phyloP scores from a whole-genome alignment of 2,888 invertebrate species.

The Polydrusus tereticollis region DNA sequence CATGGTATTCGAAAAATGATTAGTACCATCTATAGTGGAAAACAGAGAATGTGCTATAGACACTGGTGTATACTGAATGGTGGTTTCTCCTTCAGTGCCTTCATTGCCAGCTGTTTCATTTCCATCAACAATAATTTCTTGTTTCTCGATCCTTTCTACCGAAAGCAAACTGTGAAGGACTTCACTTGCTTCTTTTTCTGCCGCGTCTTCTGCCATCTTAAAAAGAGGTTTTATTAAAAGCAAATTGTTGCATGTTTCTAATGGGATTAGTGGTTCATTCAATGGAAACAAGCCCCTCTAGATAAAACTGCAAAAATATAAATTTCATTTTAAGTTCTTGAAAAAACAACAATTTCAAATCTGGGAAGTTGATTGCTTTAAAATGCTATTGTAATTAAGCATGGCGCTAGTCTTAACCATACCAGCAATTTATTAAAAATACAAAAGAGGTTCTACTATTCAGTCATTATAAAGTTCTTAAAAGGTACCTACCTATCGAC shows the following conservation, averaged over 20 bases:
- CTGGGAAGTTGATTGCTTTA: no score
- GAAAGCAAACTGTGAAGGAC: conserved; percentile 77
- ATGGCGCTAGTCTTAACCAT: no score
- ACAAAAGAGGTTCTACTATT: no score
- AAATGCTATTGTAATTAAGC: no score
- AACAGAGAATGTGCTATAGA: conserved; percentile 66
- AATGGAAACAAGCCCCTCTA: no score
- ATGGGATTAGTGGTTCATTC: no score
- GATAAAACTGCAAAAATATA: no score
- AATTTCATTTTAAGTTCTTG: no score
- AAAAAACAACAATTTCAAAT: no score
- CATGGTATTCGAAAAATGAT: conserved; percentile 64
- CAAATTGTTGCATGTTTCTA: background rate
- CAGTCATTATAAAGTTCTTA: no score
- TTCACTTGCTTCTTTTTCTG: conserved; percentile 80
- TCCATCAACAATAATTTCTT: conserved; percentile 60
- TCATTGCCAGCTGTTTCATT: conserved; percentile 58
- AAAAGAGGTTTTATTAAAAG: background rate
- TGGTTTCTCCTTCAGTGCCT: conserved; percentile 61
- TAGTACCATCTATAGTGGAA: conserved; percentile 63
- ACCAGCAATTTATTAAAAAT: no score
- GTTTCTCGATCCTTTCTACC: conserved; percentile 75
- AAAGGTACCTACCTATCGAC: no score
- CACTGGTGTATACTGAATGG: conserved; percentile 75
- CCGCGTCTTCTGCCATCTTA: conserved; percentile 74